Conservation (phyloP, 2,888 invertebrate genomes). For the Thera britannica region DNA sequence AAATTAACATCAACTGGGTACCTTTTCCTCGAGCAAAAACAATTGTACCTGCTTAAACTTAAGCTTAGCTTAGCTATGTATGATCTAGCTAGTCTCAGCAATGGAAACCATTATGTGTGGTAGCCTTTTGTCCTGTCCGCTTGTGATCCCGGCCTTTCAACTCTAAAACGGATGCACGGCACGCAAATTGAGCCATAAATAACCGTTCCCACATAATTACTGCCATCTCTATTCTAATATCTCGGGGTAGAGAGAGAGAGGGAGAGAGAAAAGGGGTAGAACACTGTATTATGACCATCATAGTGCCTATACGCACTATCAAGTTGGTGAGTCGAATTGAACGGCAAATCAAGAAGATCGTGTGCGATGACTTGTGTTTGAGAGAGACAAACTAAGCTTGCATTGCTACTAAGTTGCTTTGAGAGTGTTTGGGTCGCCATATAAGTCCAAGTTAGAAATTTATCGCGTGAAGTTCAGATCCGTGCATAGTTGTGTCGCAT, state of each 20-base stretch:
- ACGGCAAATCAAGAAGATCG: neutral
- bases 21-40: no score
- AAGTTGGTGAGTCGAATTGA: neutral
- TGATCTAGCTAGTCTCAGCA: neutral
- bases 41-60: no score
- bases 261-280: slow-evolving; percentile 43
- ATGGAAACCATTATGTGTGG: neutral
- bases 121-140: slow-evolving; percentile 5
- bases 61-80: no score
- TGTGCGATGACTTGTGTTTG: neutral
- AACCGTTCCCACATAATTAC: slow-evolving; percentile 42
- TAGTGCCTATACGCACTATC: slow-evolving; percentile 2
- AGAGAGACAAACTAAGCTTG: slow-evolving; percentile 9
- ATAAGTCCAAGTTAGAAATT: slow-evolving; percentile 55
- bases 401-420: slow-evolving; percentile 11
- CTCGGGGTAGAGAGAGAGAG: slow-evolving; percentile 32
- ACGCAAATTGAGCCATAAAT: slow-evolving; percentile 34
- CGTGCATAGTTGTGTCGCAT: slow-evolving; percentile 46
- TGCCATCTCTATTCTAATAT: slow-evolving; percentile 48
- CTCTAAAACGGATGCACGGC: slow-evolving; percentile 17
- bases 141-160: slow-evolving; percentile 4
- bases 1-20: no score
- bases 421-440: slow-evolving; percentile 7
- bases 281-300: slow-evolving; percentile 48
- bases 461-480: slow-evolving; percentile 52